Percentiles rank a stretch among this genome's conserved stretches.
These are phyloP conservation scores for Bombyx mandarina DNA, from an alignment of 1,140 invertebrate genomes.

Conservation along the genomic window DNA sequence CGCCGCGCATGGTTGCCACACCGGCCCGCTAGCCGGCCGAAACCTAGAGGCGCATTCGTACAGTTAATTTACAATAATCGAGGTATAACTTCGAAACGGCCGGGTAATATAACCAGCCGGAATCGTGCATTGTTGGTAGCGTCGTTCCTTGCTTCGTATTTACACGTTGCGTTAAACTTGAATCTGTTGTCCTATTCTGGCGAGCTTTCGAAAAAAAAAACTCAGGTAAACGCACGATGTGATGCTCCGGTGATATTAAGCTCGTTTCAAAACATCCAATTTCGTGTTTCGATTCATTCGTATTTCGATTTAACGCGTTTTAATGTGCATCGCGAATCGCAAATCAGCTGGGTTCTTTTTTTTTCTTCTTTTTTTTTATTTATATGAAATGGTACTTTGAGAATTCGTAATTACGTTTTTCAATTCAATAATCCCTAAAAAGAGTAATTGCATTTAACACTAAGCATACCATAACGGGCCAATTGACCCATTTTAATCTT, in stretches of 20 bases:
- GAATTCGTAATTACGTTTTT: background rate
- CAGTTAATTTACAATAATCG: constrained; percentile 25
- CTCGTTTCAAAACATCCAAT: constrained; percentile 24
- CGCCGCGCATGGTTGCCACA: constrained; percentile 63
- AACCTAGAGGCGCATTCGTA: constrained; percentile 26
- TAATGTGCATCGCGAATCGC: constrained; percentile 15
- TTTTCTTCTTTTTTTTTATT: too few relatives aligned
- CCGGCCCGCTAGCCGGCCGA: constrained; percentile 39
- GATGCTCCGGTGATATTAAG: constrained; percentile 14
- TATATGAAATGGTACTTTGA: too few relatives aligned
- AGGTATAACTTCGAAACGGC: constrained; percentile 19
- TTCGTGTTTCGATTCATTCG: constrained; percentile 18
- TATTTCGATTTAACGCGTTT: constrained; percentile 16
- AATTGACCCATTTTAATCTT: too few relatives aligned
- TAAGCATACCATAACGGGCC: too few relatives aligned
- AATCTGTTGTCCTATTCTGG: constrained; percentile 47
- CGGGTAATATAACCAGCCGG: constrained; percentile 59
- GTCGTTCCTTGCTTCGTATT: constrained; percentile 43
- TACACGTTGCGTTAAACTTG: constrained; percentile 42
- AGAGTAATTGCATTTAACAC: background rate
- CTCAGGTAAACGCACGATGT: constrained; percentile 45
- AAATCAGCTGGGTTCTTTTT: background rate
- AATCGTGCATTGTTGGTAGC: constrained; percentile 60
- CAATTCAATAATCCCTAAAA: background rate
- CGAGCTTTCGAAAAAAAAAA: constrained; percentile 29